phyloP scores from a whole-genome alignment of 2,113 vertebrate genomes.

The Upupa epops region DNA sequence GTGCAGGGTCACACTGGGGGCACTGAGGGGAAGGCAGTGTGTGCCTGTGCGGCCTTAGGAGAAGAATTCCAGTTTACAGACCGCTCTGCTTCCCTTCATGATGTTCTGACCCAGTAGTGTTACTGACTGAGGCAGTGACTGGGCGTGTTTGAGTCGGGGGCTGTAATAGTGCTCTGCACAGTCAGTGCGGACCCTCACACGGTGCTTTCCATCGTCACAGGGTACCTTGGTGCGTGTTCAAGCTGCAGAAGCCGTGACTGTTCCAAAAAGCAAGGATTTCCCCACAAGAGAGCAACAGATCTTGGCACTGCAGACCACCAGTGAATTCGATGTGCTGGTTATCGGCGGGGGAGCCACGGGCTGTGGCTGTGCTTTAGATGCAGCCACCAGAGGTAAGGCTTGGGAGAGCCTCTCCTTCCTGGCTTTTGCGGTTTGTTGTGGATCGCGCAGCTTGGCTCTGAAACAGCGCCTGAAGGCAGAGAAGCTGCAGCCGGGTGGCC shows the following conservation, averaged over 20 bases:
- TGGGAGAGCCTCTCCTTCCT: rapidly evolving
- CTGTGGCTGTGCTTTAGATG: conserved; percentile 92
- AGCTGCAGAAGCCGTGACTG: conserved; percentile 77
- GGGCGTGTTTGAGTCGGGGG: background rate
- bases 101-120: rapidly evolving
- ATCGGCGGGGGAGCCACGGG: conserved; percentile 96
- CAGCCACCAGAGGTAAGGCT: conserved; percentile 87
- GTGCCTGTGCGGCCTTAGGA: too few species aligned
- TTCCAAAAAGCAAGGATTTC: conserved; percentile 66
- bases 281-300: conserved; percentile 86
- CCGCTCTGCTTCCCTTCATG: too few species aligned
- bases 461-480: rapidly evolving
- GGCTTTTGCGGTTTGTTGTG: rapidly evolving
- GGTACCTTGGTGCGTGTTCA: conserved; percentile 76
- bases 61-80: too few species aligned
- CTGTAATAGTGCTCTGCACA: background rate
- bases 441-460: background rate
- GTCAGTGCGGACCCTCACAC: rapidly evolving
- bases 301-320: conserved; percentile 57
- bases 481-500: background rate
- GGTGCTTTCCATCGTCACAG: conserved; percentile 63
- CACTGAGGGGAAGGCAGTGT: background rate
- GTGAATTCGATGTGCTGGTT: conserved; percentile 90
- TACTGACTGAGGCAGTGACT: background rate
- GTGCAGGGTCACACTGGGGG: background rate